These are phyloP conservation scores for Oophaga pumilio DNA, from an alignment of 2,113 vertebrate genomes.

Conservation along the genomic window DNA sequence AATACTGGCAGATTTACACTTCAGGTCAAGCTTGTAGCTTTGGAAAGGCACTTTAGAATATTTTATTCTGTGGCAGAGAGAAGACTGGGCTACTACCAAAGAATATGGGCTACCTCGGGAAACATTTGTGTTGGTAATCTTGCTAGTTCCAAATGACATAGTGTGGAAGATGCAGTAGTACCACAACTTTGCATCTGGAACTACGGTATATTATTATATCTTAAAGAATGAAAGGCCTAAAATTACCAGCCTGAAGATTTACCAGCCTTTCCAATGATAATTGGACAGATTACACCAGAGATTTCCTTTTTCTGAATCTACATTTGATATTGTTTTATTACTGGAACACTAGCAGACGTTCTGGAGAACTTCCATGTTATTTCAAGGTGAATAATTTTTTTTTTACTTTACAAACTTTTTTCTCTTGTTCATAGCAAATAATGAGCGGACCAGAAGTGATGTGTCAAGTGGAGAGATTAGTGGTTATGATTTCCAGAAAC, in stretches of 20 bases:
- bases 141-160: background rate
- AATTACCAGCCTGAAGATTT: background rate
- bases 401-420: conserved; percentile 52
- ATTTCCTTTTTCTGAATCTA: background rate
- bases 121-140: background rate
- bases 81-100: no score
- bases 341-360: conserved; percentile 3
- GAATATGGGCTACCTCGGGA: background rate
- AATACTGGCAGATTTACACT: no score
- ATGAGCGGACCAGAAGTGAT: conserved; percentile 76
- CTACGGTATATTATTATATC: background rate
- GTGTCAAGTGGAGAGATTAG: conserved; percentile 70
- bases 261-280: background rate
- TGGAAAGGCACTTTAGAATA: background rate
- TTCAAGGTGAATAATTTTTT: conserved; percentile 19
- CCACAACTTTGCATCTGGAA: background rate
- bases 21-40: background rate
- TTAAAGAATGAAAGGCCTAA: background rate
- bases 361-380: conserved; percentile 31
- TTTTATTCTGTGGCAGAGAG: background rate
- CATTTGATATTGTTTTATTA: conserved; percentile 11
- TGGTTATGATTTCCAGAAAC: conserved; percentile 76
- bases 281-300: background rate
- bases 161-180: background rate
- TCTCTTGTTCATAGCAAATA: conserved; percentile 66